Percentiles rank a stretch among this genome's conserved stretches.
Conservation (phyloP, 2,797 vertebrate genomes). For the Phrynocephalus forsythii region DNA sequence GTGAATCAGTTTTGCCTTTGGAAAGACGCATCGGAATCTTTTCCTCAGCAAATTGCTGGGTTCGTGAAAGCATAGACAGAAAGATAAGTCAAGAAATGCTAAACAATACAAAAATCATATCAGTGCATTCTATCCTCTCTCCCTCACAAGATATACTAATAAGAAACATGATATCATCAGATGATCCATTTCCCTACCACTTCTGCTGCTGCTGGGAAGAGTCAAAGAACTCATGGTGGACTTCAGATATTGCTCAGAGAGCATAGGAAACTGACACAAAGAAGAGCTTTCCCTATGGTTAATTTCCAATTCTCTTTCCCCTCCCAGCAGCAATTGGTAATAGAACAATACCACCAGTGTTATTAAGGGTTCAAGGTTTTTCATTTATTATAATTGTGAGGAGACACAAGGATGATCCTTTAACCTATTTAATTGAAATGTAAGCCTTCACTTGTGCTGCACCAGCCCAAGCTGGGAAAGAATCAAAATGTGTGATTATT, state of each 20-base stretch:
- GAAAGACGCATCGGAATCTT: neutral
- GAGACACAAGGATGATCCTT: neutral
- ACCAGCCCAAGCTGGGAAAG: neutral
- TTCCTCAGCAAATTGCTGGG: no score
- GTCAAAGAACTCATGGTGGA: neutral
- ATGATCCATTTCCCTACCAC: neutral
- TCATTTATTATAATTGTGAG: neutral
- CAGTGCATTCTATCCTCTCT: neutral
- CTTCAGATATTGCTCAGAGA: neutral
- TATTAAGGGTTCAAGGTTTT: neutral
- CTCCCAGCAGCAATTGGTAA: neutral
- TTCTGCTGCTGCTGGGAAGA: neutral
- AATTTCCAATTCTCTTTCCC: neutral
- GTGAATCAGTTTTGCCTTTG: slow-evolving; percentile 19
- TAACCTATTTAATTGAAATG: neutral
- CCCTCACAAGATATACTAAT: no score
- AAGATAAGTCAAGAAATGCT: no score
- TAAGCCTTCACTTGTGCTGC: neutral
- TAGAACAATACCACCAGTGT: neutral
- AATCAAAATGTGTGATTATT: neutral
- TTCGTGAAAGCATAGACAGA: no score
- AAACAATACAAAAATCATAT: no score
- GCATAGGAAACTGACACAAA: neutral
- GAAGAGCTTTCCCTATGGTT: neutral
- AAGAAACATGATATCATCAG: neutral